Conservation (phyloP, 2,888 invertebrate species). For the Eustalomyia histrio region DNA sequence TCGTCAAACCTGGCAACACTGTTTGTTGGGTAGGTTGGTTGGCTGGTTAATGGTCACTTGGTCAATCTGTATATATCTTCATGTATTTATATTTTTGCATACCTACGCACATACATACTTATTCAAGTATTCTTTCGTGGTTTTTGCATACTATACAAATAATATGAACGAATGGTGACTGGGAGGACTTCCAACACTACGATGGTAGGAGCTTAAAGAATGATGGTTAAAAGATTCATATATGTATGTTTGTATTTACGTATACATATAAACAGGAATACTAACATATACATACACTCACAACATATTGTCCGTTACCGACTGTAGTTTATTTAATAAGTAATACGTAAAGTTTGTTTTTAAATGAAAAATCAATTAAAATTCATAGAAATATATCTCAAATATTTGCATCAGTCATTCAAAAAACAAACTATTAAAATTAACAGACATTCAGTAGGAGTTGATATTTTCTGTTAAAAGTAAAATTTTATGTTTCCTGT, state of each 20-base stretch:
- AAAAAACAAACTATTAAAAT: too few species aligned
- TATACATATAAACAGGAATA: background rate
- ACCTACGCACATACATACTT: background rate
- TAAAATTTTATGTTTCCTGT: too few species aligned
- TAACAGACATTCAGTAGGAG: too few species aligned
- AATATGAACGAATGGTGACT: constrained; percentile 28
- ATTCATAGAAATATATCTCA: too few species aligned
- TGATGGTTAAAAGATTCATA: constrained; percentile 29
- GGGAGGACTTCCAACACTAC: constrained; percentile 19
- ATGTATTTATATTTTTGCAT: constrained; percentile 30
- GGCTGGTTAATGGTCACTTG: constrained; percentile 15
- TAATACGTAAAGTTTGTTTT: too few species aligned
- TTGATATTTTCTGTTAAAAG: too few species aligned
- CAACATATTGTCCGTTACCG: too few species aligned
- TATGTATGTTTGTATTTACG: constrained; percentile 23
- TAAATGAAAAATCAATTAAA: too few species aligned
- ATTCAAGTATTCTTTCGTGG: constrained; percentile 45
- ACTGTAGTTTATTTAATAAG: too few species aligned
- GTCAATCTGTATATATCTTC: constrained; percentile 10
- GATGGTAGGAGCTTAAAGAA: constrained; percentile 32
- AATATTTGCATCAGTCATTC: too few species aligned
- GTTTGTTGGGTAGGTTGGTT: background rate
- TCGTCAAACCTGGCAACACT: too few species aligned
- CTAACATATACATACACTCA: background rate
- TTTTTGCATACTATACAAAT: constrained; percentile 43